A percentile compares a stretch with the other conserved stretches of the same genome.
Evolutionary conservation across 2,888 invertebrate species (phyloP).

Genomic region (Platypus cylindrus): DNA sequence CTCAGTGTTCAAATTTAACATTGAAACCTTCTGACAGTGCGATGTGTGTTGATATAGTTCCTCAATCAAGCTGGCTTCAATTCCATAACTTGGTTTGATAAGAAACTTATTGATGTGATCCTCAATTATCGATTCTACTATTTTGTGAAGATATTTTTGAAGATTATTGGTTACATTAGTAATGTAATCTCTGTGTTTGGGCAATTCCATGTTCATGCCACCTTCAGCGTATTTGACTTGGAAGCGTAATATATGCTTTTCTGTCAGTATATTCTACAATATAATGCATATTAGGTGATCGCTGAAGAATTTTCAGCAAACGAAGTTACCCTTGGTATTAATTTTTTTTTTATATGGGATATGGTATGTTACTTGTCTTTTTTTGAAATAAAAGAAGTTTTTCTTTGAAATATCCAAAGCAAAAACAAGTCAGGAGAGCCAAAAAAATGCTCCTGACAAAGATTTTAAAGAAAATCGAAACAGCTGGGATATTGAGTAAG

Average conservation of each 20-base stretch:
- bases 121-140: conserved; percentile 56
- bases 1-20: conserved; percentile 57
- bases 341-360: too few species aligned
- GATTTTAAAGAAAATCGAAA: too few species aligned
- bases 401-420: too few species aligned
- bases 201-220: conserved; percentile 38
- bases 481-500: too few species aligned
- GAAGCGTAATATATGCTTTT: conserved; percentile 57
- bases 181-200: conserved; percentile 52
- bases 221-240: conserved; percentile 41
- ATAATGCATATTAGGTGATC: too few species aligned
- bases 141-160: conserved; percentile 51
- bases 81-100: conserved; percentile 47
- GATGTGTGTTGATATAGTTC: conserved; percentile 60
- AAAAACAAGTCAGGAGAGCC: too few species aligned
- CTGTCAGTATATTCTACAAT: conserved; percentile 52
- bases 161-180: conserved; percentile 50
- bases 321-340: too few species aligned
- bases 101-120: conserved; percentile 47
- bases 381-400: too few species aligned
- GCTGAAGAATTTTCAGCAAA: too few species aligned
- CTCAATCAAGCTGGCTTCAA: conserved; percentile 49
- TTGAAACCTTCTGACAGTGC: conserved; percentile 57
- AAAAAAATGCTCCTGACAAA: too few species aligned
- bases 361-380: too few species aligned